A percentile compares a stretch with the other conserved stretches of the same genome.
These are phyloP conservation scores for Bombus difficillimus DNA, from an alignment of 1,140 invertebrate genomes.

Conservation along the genomic window DNA sequence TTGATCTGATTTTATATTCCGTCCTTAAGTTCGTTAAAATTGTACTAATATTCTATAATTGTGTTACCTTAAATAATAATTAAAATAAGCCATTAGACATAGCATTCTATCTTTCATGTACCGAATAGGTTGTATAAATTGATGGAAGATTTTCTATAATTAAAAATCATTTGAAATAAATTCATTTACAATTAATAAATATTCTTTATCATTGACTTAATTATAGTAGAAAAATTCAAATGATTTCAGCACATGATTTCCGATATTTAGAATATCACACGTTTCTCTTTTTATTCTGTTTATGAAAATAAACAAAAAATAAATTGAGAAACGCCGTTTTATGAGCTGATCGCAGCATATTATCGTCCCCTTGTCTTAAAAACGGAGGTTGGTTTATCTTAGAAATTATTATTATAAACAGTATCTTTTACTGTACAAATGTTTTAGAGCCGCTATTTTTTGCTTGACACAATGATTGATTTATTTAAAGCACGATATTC, in stretches of 20 bases:
- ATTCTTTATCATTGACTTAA: background rate
- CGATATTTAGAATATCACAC: background rate
- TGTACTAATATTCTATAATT: background rate
- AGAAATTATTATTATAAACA: conserved; percentile 28
- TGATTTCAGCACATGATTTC: background rate
- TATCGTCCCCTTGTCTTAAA: background rate
- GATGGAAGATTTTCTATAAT: background rate
- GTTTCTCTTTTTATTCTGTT: background rate
- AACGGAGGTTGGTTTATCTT: conserved; percentile 9
- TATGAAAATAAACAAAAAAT: background rate
- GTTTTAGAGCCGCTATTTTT: conserved; percentile 34
- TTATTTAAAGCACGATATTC: conserved; percentile 33
- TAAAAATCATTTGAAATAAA: background rate
- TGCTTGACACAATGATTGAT: conserved; percentile 30
- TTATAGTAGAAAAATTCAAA: background rate
- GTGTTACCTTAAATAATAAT: background rate
- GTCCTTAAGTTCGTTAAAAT: background rate
- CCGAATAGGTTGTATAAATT: background rate
- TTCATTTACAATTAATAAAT: conserved; percentile 18
- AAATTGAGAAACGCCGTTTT: conserved; percentile 36
- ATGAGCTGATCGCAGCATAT: background rate
- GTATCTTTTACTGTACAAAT: conserved; percentile 41
- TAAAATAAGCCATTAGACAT: background rate
- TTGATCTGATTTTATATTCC: background rate
- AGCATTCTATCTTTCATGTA: background rate